phyloP scores from a whole-genome alignment of 2,113 vertebrate species.

The Dermatemys mawii region DNA sequence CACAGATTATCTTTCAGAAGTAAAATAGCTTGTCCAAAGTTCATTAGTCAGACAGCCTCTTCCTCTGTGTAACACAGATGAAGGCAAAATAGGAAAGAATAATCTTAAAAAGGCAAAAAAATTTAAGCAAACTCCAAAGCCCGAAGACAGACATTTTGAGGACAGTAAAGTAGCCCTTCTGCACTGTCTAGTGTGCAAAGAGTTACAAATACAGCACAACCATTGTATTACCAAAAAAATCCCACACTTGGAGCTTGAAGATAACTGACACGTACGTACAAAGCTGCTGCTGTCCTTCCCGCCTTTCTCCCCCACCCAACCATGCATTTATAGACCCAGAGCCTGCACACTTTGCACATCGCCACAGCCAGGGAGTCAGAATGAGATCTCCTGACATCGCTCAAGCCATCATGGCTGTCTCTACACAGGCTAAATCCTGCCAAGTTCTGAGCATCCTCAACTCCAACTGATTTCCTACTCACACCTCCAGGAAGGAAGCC shows the following conservation, averaged over 20 bases:
- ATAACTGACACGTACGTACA: neutral
- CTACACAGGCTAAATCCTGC: neutral
- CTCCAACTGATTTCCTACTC: neutral
- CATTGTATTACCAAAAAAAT: neutral
- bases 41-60: neutral
- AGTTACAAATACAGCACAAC: neutral
- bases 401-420: neutral
- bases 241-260: neutral
- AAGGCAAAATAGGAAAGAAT: neutral
- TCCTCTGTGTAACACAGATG: fast-evolving
- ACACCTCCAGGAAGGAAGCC: neutral
- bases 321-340: neutral
- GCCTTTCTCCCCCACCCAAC: neutral
- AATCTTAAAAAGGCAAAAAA: neutral
- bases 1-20: neutral
- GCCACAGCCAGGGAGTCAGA: neutral
- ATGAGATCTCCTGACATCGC: neutral
- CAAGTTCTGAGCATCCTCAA: neutral
- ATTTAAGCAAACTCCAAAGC: neutral
- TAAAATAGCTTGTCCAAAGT: neutral
- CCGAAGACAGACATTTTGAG: neutral
- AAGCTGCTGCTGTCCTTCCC: neutral
- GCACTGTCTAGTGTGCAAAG: neutral
- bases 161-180: neutral
- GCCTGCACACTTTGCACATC: neutral